Evolutionary conservation across 2,113 vertebrate species (phyloP).

Genomic region (Tympanuchus pallidicinctus): DNA sequence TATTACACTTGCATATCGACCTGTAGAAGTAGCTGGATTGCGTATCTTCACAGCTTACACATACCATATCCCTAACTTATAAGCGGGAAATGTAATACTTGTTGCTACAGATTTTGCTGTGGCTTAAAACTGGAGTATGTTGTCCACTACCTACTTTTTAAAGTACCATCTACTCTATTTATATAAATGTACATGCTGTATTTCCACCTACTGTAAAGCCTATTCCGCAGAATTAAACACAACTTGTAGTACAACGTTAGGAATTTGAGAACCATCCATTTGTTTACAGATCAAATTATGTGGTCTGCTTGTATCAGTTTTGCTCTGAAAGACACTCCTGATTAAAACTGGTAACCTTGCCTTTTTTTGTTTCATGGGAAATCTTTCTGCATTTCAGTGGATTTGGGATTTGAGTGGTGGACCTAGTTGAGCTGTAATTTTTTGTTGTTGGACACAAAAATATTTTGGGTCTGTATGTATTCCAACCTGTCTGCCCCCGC

Average conservation of each 20-base stretch:
- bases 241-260: slow-evolving; percentile 15
- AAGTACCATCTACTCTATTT: not conserved
- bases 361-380: slow-evolving; percentile 21
- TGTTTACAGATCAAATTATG: slow-evolving; percentile 35
- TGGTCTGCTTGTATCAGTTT: slow-evolving; percentile 6
- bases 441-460: slow-evolving; percentile 47
- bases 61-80: not conserved
- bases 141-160: not conserved
- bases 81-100: not conserved
- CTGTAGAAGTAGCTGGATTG: not conserved
- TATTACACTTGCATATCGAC: not conserved
- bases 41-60: not conserved
- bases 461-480: not conserved
- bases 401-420: not conserved
- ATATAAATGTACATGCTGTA: not conserved
- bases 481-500: slow-evolving; percentile 52
- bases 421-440: not conserved
- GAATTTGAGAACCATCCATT: not conserved
- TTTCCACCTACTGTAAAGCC: not conserved
- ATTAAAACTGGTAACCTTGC: slow-evolving; percentile 11
- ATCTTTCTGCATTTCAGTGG: not conserved
- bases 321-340: not conserved
- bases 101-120: not conserved
- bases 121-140: not conserved
- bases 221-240: not conserved